phyloP scores from a whole-genome alignment of 2,113 vertebrate genomes.

The Hippocampus abdominalis region DNA sequence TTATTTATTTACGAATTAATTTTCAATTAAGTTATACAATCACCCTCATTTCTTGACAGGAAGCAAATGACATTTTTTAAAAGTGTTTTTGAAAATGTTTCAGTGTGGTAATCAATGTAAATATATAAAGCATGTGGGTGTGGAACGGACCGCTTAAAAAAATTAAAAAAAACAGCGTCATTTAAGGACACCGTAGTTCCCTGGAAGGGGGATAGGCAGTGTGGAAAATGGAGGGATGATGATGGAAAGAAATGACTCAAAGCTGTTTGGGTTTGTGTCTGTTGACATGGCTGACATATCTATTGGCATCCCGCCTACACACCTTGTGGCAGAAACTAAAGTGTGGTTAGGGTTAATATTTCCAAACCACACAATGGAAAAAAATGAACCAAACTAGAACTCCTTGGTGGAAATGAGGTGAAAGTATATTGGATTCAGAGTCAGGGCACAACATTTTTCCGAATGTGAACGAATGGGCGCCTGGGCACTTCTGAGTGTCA shows the following conservation, averaged over 20 bases:
- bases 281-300: neutral
- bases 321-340: neutral
- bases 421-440: neutral
- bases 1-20: too few relatives aligned
- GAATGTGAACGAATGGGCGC: neutral
- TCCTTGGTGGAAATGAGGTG: slow-evolving; percentile 31
- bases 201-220: neutral
- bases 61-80: too few relatives aligned
- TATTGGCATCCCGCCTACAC: neutral
- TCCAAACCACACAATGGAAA: neutral
- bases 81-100: too few relatives aligned
- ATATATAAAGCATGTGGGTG: too few relatives aligned
- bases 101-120: too few relatives aligned
- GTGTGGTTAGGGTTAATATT: neutral
- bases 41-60: too few relatives aligned
- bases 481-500: neutral
- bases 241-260: neutral
- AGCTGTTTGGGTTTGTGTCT: neutral
- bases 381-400: neutral
- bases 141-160: too few relatives aligned
- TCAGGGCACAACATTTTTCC: neutral
- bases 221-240: neutral
- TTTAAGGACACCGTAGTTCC: too few relatives aligned
- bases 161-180: too few relatives aligned
- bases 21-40: too few relatives aligned